Conservation (phyloP, 1,140 invertebrate genomes). For the Diprion similis region DNA sequence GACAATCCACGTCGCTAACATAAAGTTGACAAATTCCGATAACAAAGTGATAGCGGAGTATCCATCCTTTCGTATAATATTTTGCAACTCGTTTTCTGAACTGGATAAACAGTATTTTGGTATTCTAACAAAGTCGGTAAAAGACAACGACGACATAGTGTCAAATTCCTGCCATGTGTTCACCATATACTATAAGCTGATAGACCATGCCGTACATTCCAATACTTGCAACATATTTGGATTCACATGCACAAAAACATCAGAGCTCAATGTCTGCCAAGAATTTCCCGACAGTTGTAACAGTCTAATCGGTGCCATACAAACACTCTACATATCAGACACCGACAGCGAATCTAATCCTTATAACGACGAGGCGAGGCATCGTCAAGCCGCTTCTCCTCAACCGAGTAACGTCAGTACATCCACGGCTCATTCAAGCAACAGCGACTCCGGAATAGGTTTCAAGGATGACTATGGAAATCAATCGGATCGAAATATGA, state of each 20-base stretch:
- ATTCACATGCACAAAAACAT: constrained; percentile 57
- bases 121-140: constrained; percentile 81
- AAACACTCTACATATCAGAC: constrained; percentile 61
- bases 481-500: constrained; percentile 80
- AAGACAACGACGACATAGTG: constrained; percentile 63
- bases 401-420: constrained; percentile 83
- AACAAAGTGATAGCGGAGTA: constrained; percentile 80
- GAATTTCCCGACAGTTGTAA: constrained; percentile 92
- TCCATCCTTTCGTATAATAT: constrained; percentile 84
- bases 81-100: constrained; percentile 88
- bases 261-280: constrained; percentile 69
- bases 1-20: constrained; percentile 79
- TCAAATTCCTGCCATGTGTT: constrained; percentile 96
- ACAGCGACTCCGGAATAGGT: constrained; percentile 94
- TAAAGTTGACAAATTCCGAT: constrained; percentile 77
- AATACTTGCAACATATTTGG: constrained; percentile 54
- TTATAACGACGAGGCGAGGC: constrained; percentile 46
- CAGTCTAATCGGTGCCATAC: constrained; percentile 78
- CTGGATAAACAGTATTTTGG: constrained; percentile 93
- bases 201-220: constrained; percentile 80
- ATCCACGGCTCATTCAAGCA: constrained; percentile 86
- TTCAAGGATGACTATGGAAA: constrained; percentile 87
- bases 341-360: constrained; percentile 43
- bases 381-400: constrained; percentile 72
- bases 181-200: constrained; percentile 85